Percentiles rank a stretch among this genome's conserved stretches.
Conservation (phyloP, 2,797 vertebrate genomes). For the Sebastes goodei region DNA sequence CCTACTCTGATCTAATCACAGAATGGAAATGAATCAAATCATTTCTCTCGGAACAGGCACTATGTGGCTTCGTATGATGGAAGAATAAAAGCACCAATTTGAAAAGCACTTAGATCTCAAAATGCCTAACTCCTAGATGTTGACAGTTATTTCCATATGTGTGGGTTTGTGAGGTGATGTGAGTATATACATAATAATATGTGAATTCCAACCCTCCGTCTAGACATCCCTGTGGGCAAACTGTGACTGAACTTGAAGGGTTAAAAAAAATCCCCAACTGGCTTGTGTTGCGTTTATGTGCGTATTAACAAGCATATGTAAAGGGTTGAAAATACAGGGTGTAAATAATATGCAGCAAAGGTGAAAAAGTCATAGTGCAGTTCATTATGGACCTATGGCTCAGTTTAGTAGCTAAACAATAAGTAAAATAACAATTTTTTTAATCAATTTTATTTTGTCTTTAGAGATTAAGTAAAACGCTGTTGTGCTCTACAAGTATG, state of each 20-base stretch:
- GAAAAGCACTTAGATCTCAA: constrained; percentile 28
- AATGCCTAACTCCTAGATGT: constrained; percentile 23
- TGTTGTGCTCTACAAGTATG: neutral
- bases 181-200: neutral
- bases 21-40: constrained; percentile 35
- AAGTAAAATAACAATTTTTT: neutral
- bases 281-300: neutral
- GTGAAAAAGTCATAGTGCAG: neutral
- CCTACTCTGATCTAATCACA: constrained; percentile 50
- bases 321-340: neutral
- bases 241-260: neutral
- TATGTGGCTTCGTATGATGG: neutral
- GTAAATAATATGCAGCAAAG: neutral
- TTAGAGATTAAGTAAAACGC: neutral
- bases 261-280: neutral
- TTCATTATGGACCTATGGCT: neutral
- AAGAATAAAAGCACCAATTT: constrained; percentile 30
- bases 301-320: neutral
- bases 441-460: neutral
- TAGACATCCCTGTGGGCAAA: neutral
- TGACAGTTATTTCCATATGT: constrained; percentile 14
- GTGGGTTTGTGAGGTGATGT: constrained; percentile 10
- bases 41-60: constrained; percentile 11
- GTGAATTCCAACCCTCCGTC: constrained; percentile 5
- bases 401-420: neutral